Conservation (phyloP, 2,888 invertebrate species). For the Morpho helenor region DNA sequence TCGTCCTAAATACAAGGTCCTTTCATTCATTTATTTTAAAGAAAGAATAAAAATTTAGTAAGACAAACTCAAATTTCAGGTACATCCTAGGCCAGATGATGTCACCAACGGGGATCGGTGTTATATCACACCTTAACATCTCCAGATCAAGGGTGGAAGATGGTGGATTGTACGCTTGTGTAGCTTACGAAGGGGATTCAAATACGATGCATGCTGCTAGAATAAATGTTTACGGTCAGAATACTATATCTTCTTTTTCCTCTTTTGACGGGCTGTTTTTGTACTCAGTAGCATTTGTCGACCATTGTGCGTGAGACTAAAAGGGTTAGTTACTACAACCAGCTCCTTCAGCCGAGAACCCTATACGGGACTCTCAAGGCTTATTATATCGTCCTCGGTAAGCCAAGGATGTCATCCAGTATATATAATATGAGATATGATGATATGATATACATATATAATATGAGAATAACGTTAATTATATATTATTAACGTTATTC, state of each 20-base stretch:
- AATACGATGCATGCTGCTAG: conserved; percentile 52
- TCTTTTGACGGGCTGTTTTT: too few relatives aligned
- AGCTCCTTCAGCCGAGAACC: too few relatives aligned
- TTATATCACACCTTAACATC: conserved; percentile 74
- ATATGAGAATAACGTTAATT: too few relatives aligned
- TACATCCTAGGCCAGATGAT: conserved; percentile 69
- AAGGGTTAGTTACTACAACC: too few relatives aligned
- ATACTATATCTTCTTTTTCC: neutral
- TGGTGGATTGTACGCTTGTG: conserved; percentile 81
- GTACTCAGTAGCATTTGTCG: too few relatives aligned
- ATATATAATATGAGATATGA: too few relatives aligned
- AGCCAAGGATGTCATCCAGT: too few relatives aligned
- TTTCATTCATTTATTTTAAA: neutral
- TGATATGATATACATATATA: too few relatives aligned
- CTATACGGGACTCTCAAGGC: too few relatives aligned
- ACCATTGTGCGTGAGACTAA: too few relatives aligned
- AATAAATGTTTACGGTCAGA: conserved; percentile 74
- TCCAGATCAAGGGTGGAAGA: conserved; percentile 76
- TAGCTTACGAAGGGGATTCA: conserved; percentile 65
- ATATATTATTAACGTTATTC: neutral
- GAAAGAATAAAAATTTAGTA: neutral
- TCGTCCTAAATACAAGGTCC: too few relatives aligned
- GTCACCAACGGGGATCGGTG: conserved; percentile 58
- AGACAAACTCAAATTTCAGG: conserved; percentile 33
- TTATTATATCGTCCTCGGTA: too few relatives aligned